A percentile compares a stretch with the other conserved stretches of the same genome.
These are phyloP conservation scores for Andrena hattorfiana DNA, from an alignment of 2,888 invertebrate species.

Conservation along the genomic window DNA sequence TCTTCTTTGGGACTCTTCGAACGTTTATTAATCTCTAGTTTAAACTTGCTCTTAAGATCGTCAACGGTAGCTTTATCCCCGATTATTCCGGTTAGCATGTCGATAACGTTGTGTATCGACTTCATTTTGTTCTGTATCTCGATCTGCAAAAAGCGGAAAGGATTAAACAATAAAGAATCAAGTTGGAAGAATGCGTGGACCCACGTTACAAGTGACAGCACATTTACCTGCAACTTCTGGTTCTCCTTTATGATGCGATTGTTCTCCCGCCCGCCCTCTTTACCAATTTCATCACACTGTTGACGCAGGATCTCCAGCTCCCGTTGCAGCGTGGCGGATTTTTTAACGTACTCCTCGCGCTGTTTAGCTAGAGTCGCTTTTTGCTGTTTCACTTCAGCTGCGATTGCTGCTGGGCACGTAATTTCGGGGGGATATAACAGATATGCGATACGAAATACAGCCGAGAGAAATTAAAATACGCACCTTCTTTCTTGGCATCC, in stretches of 20 bases:
- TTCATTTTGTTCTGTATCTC: constrained; percentile 92
- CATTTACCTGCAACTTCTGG: constrained; percentile 92
- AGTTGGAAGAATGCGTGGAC: no score
- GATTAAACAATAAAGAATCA: constrained; percentile 28
- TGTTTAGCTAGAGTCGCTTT: constrained; percentile 92
- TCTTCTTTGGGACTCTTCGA: constrained; percentile 82
- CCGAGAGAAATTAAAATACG: constrained; percentile 29
- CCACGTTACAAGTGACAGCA: neutral
- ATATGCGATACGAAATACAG: neutral
- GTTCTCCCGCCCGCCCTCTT: constrained; percentile 91
- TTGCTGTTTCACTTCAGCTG: constrained; percentile 93
- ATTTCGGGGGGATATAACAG: constrained; percentile 31
- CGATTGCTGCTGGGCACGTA: constrained; percentile 87
- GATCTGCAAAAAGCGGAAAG: constrained; percentile 86
- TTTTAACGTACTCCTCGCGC: constrained; percentile 92
- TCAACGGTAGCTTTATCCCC: constrained; percentile 88
- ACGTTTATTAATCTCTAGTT: constrained; percentile 77
- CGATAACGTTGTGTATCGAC: constrained; percentile 94
- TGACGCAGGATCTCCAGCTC: constrained; percentile 92
- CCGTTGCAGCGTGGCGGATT: constrained; percentile 90
- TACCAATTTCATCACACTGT: constrained; percentile 91
- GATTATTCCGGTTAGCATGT: constrained; percentile 94
- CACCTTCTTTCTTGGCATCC: constrained; percentile 84
- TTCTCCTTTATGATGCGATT: constrained; percentile 93
- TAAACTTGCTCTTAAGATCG: constrained; percentile 83